Evolutionary conservation across 2,888 invertebrate species (phyloP).

Genomic region (Galeopsomyia nigrocyanea): DNA sequence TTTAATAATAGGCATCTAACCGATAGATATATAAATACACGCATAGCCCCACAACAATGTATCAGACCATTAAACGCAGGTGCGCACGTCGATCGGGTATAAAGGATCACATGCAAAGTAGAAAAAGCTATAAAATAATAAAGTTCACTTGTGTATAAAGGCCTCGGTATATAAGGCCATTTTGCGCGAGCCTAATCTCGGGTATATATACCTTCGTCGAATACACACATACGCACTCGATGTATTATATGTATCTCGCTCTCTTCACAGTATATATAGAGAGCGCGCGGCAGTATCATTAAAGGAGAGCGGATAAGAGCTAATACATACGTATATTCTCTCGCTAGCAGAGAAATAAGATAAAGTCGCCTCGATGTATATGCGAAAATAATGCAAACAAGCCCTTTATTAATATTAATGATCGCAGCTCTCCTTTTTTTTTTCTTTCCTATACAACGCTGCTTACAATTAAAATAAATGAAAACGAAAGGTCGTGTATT

Average conservation of each 20-base stretch:
- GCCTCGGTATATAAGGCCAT: background rate
- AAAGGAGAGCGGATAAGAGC: conserved; percentile 57
- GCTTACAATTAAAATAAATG: no score
- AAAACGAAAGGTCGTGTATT: no score
- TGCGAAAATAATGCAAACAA: conserved; percentile 44
- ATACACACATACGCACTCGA: conserved; percentile 10
- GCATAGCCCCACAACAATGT: no score
- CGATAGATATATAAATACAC: no score
- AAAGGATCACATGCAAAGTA: no score
- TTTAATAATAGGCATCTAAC: no score
- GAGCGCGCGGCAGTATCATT: conserved; percentile 61
- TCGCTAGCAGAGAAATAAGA: background rate
- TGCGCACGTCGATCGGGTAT: no score
- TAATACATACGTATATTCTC: conserved; percentile 57
- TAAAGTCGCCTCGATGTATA: conserved; percentile 5
- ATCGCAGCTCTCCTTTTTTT: background rate
- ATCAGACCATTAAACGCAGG: no score
- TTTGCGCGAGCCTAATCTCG: conserved; percentile 24
- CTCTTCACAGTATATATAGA: conserved; percentile 56
- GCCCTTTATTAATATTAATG: conserved; percentile 43
- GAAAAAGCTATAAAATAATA: conserved; percentile 2
- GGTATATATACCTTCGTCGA: background rate
- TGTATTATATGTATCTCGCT: conserved; percentile 2
- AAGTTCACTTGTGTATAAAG: no score
- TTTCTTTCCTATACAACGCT: no score